Conservation (phyloP, 2,113 vertebrate species). For the Ranitomeya variabilis region DNA sequence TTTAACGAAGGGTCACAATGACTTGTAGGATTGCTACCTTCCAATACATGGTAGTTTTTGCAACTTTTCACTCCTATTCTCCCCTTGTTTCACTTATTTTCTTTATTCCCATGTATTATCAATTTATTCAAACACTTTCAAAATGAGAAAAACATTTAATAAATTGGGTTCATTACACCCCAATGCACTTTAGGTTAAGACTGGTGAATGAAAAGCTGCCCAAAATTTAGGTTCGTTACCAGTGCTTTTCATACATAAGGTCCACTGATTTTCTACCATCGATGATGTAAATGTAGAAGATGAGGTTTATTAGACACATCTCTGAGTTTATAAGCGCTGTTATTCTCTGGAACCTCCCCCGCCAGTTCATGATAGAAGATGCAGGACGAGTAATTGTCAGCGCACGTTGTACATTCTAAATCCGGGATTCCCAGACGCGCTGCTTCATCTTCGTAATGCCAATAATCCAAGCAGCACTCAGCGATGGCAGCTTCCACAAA, state of each 20-base stretch:
- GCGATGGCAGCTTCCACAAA: conserved; percentile 2
- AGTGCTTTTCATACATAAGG: not conserved
- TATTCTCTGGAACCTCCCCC: not conserved
- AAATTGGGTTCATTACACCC: too few relatives aligned
- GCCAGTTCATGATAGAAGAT: not conserved
- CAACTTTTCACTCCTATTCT: too few relatives aligned
- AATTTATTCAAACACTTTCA: too few relatives aligned
- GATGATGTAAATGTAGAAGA: not conserved
- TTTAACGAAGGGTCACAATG: too few relatives aligned
- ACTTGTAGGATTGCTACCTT: too few relatives aligned
- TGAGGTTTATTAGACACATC: not conserved
- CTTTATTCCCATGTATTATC: too few relatives aligned
- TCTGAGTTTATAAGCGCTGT: not conserved
- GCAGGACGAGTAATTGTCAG: not conserved
- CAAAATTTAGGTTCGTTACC: too few relatives aligned
- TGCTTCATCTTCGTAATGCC: not conserved
- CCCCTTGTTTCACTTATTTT: too few relatives aligned
- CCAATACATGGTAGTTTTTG: too few relatives aligned
- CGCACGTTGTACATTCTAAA: not conserved
- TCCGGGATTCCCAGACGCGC: not conserved
- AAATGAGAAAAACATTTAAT: too few relatives aligned
- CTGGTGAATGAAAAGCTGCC: too few relatives aligned
- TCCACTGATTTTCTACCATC: not conserved
- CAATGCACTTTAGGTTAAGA: too few relatives aligned
- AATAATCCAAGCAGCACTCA: conserved; percentile 8